Conservation (phyloP, 2,113 vertebrate genomes). For the Pristiophorus japonicus region DNA sequence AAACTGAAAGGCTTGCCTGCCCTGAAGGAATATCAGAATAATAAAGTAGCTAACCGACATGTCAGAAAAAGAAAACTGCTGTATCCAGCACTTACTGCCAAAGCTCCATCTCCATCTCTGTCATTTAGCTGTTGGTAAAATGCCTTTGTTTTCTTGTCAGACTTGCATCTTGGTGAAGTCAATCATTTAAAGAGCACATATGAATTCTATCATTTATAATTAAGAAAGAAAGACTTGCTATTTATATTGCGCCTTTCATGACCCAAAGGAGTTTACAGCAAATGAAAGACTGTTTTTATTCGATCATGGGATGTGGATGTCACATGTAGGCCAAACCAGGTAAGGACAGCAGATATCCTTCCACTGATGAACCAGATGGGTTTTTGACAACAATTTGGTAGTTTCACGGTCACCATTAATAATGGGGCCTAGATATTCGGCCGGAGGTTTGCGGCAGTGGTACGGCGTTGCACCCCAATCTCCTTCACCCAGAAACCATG, state of each 20-base stretch:
- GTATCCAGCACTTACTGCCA: not conserved
- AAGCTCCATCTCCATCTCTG: not conserved
- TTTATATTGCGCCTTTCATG: not conserved
- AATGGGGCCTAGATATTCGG: no score
- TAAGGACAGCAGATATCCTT: no score
- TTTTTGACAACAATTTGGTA: no score
- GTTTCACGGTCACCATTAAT: no score
- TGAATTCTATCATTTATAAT: not conserved
- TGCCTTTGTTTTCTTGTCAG: not conserved
- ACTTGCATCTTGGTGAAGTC: not conserved
- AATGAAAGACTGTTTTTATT: no score
- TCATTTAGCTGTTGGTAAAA: not conserved
- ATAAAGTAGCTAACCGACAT: constrained; percentile 14
- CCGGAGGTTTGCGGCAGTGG: no score
- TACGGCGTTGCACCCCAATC: no score
- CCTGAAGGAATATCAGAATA: constrained; percentile 34
- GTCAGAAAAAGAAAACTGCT: not conserved
- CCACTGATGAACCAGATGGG: no score
- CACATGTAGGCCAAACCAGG: no score
- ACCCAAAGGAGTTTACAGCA: no score
- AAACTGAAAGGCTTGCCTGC: constrained; percentile 11
- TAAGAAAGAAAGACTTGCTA: not conserved
- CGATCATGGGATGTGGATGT: no score
- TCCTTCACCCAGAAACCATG: no score
- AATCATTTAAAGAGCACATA: not conserved